Base-by-base conservation (phyloP, 2,113 vertebrate genomes). In the Dinomys branickii region DNA sequence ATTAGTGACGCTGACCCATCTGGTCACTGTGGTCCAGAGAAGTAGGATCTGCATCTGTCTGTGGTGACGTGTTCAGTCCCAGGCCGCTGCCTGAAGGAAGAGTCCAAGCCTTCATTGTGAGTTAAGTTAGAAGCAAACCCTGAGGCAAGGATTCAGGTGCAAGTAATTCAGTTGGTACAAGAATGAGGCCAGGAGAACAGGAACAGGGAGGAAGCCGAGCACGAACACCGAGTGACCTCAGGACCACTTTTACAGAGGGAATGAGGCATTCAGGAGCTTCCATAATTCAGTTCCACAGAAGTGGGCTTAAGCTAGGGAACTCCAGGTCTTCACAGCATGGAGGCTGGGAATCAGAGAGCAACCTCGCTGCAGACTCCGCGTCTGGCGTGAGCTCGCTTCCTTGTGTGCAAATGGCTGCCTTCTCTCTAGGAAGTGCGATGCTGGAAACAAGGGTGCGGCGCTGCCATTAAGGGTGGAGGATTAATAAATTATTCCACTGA, bases 41-140 rank as follows among this genome's bases (percentile, higher is more conserved):
- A 19, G 1, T 11, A 14, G 33, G 19, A 7, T 54, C 19, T 77
- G 30, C 5, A 47, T 87, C 20, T 28, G n/a, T 44, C 35, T 20
- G 7, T 38, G 1, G 2, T 59, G 19, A 58, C 1, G 41, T 47
- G 19, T 30, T 33, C 17, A 61, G 17, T 47, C 67, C 89, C 69
- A 26, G 30, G 7, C 4, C 47, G 4, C 12, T 30, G 30, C 22
- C 24, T 0, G 0, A 38, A 73, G 17, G 7, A 10, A 16, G 38
- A 59, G 19, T 58, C 13, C 44, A 77, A 28, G 13, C 75, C 59
- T 67, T 5, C 44, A 5, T 5, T 52, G 7, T 59, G 71, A 33
- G 17, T 38, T 54, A 2, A 58, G 22, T 50, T 5, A 50, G 59
- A 61, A 61, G 26, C 24, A 61, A 50, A 69, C n/a, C 16, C 35